Conservation (phyloP, 2,888 invertebrate genomes). For the Andrena minutula region DNA sequence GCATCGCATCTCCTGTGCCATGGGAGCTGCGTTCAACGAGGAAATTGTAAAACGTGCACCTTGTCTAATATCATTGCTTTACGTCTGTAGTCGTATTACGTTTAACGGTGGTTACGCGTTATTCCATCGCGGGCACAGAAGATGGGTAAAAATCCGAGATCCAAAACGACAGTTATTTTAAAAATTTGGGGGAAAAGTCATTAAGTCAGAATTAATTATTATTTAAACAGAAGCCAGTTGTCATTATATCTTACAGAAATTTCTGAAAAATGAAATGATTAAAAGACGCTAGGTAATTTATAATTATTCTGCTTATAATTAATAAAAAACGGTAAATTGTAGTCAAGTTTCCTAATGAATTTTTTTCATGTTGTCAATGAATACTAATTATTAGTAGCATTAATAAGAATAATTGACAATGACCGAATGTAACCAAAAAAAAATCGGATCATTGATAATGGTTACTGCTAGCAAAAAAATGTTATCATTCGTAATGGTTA, state of each 20-base stretch:
- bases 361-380: too few relatives aligned
- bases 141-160: not conserved
- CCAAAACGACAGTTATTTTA: not conserved
- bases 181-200: too few relatives aligned
- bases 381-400: too few relatives aligned
- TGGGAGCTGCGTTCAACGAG: not conserved
- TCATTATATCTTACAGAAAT: not conserved
- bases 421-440: too few relatives aligned
- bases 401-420: too few relatives aligned
- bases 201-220: not conserved
- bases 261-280: not conserved
- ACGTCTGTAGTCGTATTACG: not conserved
- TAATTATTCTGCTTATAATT: not conserved
- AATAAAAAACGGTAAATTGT: not conserved
- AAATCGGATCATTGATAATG: too few relatives aligned
- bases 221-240: not conserved
- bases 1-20: constrained; percentile 20
- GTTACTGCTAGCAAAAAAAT: too few relatives aligned
- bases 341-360: too few relatives aligned
- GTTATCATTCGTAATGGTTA: too few relatives aligned
- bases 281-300: not conserved
- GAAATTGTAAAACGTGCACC: constrained; percentile 13
- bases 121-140: not conserved
- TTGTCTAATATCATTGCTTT: not conserved
- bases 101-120: not conserved